phyloP scores from a whole-genome alignment of 2,888 invertebrate species.

The Ormia ochracea region DNA sequence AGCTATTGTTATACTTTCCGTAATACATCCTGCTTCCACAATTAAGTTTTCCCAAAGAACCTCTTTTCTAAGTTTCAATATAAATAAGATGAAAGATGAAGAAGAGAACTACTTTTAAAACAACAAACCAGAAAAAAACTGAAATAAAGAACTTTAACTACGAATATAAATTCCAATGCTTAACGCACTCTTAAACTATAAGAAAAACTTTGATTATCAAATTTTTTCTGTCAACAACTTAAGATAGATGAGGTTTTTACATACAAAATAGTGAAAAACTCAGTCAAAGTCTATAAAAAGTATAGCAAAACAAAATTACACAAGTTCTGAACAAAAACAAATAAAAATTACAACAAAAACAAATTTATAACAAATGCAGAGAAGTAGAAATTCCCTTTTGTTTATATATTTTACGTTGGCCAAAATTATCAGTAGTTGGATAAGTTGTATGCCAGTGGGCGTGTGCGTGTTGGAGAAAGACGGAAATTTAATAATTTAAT shows the following conservation, averaged over 20 bases:
- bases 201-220: conserved; percentile 61
- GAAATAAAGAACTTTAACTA: no score
- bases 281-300: conserved; percentile 23
- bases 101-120: no score
- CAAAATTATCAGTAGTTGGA: not conserved
- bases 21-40: no score
- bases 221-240: conserved; percentile 61
- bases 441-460: not conserved
- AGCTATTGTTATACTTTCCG: no score
- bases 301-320: not conserved
- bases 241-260: conserved; percentile 36
- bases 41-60: no score
- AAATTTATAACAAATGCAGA: not conserved
- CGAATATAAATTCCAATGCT: conserved; percentile 20
- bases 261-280: conserved; percentile 5
- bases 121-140: no score
- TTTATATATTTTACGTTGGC: not conserved
- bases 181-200: conserved; percentile 57
- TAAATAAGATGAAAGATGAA: no score
- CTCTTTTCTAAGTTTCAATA: no score
- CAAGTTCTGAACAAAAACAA: conserved; percentile 28
- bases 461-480: no score
- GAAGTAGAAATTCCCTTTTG: conserved; percentile 5
- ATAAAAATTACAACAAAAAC: not conserved
- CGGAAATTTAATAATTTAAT: no score